Evolutionary conservation across 2,888 invertebrate species (phyloP).

Genomic region (Petrolisthes cinctipes): DNA sequence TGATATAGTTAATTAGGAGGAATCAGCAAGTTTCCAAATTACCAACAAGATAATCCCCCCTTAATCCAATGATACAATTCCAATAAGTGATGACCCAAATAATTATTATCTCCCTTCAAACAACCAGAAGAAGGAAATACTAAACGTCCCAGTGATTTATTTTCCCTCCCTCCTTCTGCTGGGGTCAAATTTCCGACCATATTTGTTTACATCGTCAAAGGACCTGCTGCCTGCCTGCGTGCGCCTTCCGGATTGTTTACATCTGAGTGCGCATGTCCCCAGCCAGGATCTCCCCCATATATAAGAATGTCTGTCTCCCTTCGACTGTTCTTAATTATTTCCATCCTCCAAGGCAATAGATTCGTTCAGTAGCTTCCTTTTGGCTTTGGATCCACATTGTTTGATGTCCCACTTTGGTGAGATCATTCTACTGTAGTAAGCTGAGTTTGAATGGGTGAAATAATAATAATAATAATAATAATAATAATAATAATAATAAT

Average conservation of each 20-base stretch:
- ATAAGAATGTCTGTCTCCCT: not conserved
- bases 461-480: too few relatives aligned
- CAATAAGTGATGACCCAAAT: not conserved
- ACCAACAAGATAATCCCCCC: not conserved
- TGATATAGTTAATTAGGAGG: not conserved
- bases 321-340: slow-evolving; percentile 5
- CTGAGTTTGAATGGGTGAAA: too few relatives aligned
- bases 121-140: not conserved
- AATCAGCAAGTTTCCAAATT: not conserved
- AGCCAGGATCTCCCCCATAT: not conserved
- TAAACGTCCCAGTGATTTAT: slow-evolving; percentile 7
- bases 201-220: not conserved
- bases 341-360: not conserved
- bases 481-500: too few relatives aligned
- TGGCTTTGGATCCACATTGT: not conserved
- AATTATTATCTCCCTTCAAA: not conserved
- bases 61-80: not conserved
- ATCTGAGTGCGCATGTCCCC: not conserved
- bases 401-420: too few relatives aligned
- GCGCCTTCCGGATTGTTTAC: slow-evolving; percentile 2
- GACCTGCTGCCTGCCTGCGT: too few relatives aligned
- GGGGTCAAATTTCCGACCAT: not conserved
- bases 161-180: not conserved
- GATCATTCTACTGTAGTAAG: too few relatives aligned
- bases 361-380: not conserved